phyloP scores from a whole-genome alignment of 2,888 invertebrate species.

The Drosophila pseudotakahashii region DNA sequence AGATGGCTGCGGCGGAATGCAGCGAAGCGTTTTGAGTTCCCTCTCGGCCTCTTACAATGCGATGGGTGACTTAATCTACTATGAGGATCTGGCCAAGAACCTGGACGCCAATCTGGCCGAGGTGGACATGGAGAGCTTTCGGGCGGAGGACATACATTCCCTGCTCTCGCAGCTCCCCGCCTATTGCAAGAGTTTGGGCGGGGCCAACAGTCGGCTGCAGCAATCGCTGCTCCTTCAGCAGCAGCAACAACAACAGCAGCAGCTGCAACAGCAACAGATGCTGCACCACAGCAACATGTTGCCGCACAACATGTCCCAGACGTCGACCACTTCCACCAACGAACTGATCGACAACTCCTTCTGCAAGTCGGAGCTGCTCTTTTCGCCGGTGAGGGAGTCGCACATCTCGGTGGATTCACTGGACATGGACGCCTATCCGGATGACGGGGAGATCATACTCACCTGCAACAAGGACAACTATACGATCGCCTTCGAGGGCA shows the following conservation, averaged over 20 bases:
- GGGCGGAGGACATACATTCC: slow-evolving; percentile 95
- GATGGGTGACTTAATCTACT: slow-evolving; percentile 88
- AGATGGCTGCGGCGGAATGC: slow-evolving; percentile 88
- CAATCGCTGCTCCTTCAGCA: slow-evolving; percentile 76
- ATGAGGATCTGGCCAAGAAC: slow-evolving; percentile 94
- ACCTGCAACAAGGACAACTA: slow-evolving; percentile 98
- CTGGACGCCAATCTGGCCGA: slow-evolving; percentile 97
- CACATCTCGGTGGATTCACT: slow-evolving; percentile 94
- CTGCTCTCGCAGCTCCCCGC: slow-evolving; percentile 91
- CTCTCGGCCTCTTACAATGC: slow-evolving; percentile 92
- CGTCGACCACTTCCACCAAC: slow-evolving; percentile 85
- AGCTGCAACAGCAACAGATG: slow-evolving; percentile 56
- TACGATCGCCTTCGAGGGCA: slow-evolving; percentile 97
- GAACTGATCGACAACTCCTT: slow-evolving; percentile 92
- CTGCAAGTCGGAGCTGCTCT: slow-evolving; percentile 95
- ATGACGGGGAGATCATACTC: slow-evolving; percentile 93
- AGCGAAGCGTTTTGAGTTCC: slow-evolving; percentile 92
- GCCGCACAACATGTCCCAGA: slow-evolving; percentile 76
- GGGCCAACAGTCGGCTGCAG: slow-evolving; percentile 80
- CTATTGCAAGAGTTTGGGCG: slow-evolving; percentile 87
- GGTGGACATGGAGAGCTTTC: slow-evolving; percentile 97
- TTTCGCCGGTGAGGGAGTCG: slow-evolving; percentile 95
- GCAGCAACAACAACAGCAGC: slow-evolving; percentile 65
- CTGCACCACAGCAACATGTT: slow-evolving; percentile 44
- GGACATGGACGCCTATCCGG: slow-evolving; percentile 91